A percentile compares a stretch with the other conserved stretches of the same genome.
phyloP scores from a whole-genome alignment of 92 coral and sea anemone species.

The Palythoa caribaeorum region DNA sequence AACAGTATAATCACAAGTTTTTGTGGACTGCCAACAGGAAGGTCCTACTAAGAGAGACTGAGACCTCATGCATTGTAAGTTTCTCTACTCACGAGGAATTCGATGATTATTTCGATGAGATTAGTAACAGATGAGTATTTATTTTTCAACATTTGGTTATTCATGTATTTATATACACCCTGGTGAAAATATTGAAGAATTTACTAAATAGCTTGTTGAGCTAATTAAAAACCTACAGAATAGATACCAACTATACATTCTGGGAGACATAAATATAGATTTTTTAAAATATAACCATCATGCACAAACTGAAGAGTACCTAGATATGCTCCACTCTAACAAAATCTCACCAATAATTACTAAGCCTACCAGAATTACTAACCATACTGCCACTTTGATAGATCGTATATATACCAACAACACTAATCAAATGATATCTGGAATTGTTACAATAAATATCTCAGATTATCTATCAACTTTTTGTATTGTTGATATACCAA shows the following conservation, averaged over 20 bases:
- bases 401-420: not conserved
- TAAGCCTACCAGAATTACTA: not conserved
- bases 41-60: constrained; percentile 32
- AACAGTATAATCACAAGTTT: constrained; percentile 15
- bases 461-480: constrained; percentile 49
- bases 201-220: constrained; percentile 45
- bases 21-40: constrained; percentile 50
- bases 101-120: not conserved
- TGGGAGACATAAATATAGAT: not conserved
- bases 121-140: constrained; percentile 6
- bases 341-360: not conserved
- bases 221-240: constrained; percentile 38
- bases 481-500: constrained; percentile 42
- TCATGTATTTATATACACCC: too few relatives aligned
- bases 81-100: constrained; percentile 19
- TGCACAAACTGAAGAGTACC: not conserved
- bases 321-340: constrained; percentile 1
- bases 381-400: not conserved
- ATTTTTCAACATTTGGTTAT: too few relatives aligned
- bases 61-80: constrained; percentile 5
- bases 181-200: constrained; percentile 24
- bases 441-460: constrained; percentile 16
- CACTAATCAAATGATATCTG: not conserved
- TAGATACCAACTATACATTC: constrained; percentile 4
- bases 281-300: not conserved